phyloP scores from a whole-genome alignment of 2,113 vertebrate genomes.

The Apaloderma vittatum region DNA sequence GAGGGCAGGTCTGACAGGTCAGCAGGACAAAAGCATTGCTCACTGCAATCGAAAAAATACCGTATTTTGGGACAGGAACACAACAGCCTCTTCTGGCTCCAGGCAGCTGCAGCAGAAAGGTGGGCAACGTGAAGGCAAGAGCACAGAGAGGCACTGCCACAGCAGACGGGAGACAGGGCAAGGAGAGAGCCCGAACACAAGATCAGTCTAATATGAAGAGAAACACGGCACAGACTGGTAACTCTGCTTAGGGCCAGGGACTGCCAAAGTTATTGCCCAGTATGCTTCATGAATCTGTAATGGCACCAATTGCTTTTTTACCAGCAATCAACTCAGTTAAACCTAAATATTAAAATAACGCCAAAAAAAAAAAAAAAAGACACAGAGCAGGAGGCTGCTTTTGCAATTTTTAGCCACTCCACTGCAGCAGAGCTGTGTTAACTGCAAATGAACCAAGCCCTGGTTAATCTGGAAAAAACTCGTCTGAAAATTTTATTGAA shows the following conservation, averaged over 20 bases:
- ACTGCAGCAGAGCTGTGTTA: background rate
- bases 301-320: background rate
- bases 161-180: background rate
- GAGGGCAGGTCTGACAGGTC: background rate
- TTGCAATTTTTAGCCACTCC: background rate
- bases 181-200: background rate
- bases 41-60: background rate
- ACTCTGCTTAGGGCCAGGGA: background rate
- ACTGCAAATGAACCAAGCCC: background rate
- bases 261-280: background rate
- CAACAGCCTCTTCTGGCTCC: background rate
- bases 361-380: background rate
- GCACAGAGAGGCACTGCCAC: background rate
- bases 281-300: background rate
- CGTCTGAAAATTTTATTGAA: background rate
- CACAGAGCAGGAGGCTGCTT: background rate
- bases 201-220: background rate
- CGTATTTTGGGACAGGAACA: background rate
- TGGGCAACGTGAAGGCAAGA: background rate
- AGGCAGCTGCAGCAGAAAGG: background rate
- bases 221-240: rapidly evolving
- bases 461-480: background rate
- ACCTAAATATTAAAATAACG: background rate
- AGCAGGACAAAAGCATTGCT: background rate
- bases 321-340: background rate